Evolutionary conservation across 2,113 vertebrate species (phyloP), one percentile per base, ranked within the genome.

Genomic region (Aspiorhynchus laticeps): DNA sequence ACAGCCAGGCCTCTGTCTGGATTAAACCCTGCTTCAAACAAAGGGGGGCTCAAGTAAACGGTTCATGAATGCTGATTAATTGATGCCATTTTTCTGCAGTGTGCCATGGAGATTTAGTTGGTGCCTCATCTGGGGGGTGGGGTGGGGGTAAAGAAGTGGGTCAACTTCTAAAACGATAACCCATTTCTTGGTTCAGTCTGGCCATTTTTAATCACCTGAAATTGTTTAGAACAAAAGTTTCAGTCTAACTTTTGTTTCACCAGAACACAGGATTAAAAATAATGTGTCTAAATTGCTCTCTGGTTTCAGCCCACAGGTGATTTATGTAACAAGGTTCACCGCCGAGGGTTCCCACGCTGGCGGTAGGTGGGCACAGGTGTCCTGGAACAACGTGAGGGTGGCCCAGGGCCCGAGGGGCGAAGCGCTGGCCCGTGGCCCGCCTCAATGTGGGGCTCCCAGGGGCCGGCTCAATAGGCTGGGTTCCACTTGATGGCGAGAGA

Each of bases 401-500:
- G 97, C 95, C 97, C 91, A 91, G 95, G 88, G 78, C 92, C 95
- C 91, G 94, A 95, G 95, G 95, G 96, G 94, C 90, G 91, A 95
- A 95, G 94, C 96, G 92, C 95, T 96, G 96, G 97, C 96, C 97
- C 97, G 93, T 97, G 95, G 97, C 96, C 95, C 95, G 93, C 94
- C 96, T 95, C 96, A 97, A 97, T 96, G 95, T 95, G 96, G 93
- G 95, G 95, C 96, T 96, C 95, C 95, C 96, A 96, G 95, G 96
- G 97, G 95, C 97, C 95, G 95, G 94, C 96, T 98, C 95, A 97
- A 96, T 96, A 95, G 94, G 95, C 95, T 91, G 96, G 96, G 96
- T 96, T 97, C 96, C 97, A 97, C 97, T 97, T 97, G 97, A 97
- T 97, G 95, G 95, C 95, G 95, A 96, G 95, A 97, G 97, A 98